Percentiles rank a stretch among this genome's conserved stretches.
phyloP scores from a whole-genome alignment of 2,797 vertebrate species.

The Fringilla coelebs region DNA sequence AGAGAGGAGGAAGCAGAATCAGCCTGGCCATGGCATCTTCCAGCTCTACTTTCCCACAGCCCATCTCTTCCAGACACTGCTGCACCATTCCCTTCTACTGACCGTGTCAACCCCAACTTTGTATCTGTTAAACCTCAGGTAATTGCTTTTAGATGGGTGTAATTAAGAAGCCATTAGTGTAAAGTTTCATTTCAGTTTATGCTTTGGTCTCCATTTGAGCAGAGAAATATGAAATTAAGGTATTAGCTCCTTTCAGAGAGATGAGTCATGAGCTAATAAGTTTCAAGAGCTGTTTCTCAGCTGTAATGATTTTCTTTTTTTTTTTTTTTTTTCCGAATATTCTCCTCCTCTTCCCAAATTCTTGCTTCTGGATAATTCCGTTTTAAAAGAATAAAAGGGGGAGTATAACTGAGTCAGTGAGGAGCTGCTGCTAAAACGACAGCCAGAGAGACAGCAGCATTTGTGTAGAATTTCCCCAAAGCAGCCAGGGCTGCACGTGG shows the following conservation, averaged over 20 bases:
- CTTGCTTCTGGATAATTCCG: constrained; percentile 40
- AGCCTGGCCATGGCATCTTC: rapidly evolving
- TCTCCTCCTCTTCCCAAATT: constrained; percentile 52
- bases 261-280: constrained; percentile 75
- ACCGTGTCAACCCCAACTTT: constrained; percentile 73
- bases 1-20: neutral
- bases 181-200: constrained; percentile 78
- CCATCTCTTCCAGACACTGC: constrained; percentile 44
- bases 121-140: constrained; percentile 77
- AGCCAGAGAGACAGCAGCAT: neutral
- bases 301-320: constrained; percentile 65
- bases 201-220: constrained; percentile 80
- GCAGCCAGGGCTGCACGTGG: rapidly evolving
- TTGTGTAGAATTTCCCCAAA: neutral
- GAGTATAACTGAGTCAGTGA: neutral
- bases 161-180: constrained; percentile 83
- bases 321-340: constrained; percentile 37
- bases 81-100: constrained; percentile 52
- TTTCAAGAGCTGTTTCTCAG: constrained; percentile 73
- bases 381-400: neutral
- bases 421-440: neutral
- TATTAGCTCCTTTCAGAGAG: constrained; percentile 74
- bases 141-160: constrained; percentile 82
- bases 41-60: neutral
- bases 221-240: constrained; percentile 82